phyloP scores from a whole-genome alignment of 2,888 invertebrate species.

The Xestia sexstrigata region DNA sequence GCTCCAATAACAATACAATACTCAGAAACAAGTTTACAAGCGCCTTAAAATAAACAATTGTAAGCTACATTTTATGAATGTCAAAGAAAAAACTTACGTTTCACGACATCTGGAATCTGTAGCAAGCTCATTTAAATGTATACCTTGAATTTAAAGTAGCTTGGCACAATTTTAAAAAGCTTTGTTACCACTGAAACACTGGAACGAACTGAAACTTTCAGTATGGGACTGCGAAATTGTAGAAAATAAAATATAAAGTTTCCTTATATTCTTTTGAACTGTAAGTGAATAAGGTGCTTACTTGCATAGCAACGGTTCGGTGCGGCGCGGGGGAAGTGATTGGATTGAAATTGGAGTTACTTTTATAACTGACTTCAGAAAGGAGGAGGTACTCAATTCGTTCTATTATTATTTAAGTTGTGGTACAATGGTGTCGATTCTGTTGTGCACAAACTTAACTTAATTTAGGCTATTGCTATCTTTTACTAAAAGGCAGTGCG shows the following conservation, averaged over 20 bases:
- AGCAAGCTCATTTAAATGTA: slow-evolving; percentile 46
- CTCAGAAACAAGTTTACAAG: slow-evolving; percentile 7
- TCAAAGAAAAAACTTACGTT: slow-evolving; percentile 42
- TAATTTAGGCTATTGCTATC: no score
- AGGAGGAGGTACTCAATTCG: not conserved
- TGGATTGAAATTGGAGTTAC: not conserved
- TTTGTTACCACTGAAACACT: slow-evolving; percentile 37
- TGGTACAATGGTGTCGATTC: no score
- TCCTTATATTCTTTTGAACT: slow-evolving; percentile 38
- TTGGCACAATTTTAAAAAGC: slow-evolving; percentile 52
- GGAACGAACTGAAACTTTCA: slow-evolving; percentile 44
- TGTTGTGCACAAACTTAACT: no score
- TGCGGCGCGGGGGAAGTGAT: not conserved
- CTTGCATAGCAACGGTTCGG: no score
- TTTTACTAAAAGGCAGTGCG: no score
- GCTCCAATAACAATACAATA: slow-evolving; percentile 16
- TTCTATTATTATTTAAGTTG: no score
- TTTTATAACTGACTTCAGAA: not conserved
- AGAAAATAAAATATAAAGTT: slow-evolving; percentile 36
- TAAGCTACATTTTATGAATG: slow-evolving; percentile 34
- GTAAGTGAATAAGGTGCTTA: slow-evolving; percentile 16
- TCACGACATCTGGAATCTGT: slow-evolving; percentile 32
- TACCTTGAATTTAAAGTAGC: slow-evolving; percentile 40
- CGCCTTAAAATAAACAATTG: slow-evolving; percentile 38
- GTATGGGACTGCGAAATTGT: slow-evolving; percentile 16